phyloP scores from a whole-genome alignment of 2,797 vertebrate genomes.

The Sebastes taczanowskii region DNA sequence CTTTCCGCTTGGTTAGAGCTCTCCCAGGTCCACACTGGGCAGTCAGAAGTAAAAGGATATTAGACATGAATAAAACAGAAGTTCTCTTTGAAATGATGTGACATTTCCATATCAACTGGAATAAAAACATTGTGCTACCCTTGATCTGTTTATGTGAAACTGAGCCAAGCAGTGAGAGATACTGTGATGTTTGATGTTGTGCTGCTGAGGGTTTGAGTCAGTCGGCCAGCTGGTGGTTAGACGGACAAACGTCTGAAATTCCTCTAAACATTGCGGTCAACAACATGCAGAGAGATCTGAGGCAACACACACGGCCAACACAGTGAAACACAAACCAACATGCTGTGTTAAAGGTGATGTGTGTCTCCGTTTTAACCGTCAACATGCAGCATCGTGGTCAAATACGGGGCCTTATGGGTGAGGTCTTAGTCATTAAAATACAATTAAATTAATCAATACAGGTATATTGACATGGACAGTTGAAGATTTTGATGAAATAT shows the following conservation, averaged over 20 bases:
- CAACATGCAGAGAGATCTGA: constrained; percentile 17
- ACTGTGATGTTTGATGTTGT: constrained; percentile 59
- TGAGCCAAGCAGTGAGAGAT: constrained; percentile 56
- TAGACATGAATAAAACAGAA: constrained; percentile 64
- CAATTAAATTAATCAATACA: too few species aligned
- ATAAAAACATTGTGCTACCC: constrained; percentile 56
- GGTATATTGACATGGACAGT: too few species aligned
- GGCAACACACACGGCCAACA: not conserved
- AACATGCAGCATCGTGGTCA: not conserved
- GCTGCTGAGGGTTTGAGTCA: constrained; percentile 48
- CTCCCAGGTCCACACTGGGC: constrained; percentile 15
- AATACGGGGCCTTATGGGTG: not conserved
- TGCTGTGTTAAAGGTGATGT: not conserved
- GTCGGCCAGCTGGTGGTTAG: constrained; percentile 42
- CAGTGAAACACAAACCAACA: not conserved
- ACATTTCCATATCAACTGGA: constrained; percentile 72
- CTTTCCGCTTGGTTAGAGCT: constrained; percentile 5
- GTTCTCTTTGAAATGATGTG: constrained; percentile 66
- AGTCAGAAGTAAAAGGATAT: constrained; percentile 42
- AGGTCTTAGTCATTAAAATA: too few species aligned
- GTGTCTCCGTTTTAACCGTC: not conserved
- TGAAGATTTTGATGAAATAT: too few species aligned
- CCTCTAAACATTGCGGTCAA: constrained; percentile 29
- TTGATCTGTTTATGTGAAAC: constrained; percentile 69
- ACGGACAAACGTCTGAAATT: constrained; percentile 51